Conservation (phyloP, 1,140 invertebrate genomes). For the Pararge aegeria region DNA sequence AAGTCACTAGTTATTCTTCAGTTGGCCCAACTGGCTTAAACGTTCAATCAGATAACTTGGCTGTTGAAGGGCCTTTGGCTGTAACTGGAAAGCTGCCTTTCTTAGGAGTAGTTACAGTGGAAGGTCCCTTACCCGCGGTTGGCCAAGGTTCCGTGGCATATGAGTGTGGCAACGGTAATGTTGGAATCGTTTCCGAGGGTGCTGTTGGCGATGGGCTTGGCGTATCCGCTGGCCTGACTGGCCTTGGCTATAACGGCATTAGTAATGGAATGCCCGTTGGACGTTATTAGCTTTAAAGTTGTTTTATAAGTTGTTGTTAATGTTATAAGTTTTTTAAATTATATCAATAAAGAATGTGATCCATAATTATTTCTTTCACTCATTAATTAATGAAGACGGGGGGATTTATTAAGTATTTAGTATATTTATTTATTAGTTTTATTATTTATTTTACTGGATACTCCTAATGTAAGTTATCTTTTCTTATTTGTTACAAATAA, state of each 20-base stretch:
- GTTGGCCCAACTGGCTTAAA: slow-evolving; percentile 32
- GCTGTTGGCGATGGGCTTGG: background rate
- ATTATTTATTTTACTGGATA: too few relatives aligned
- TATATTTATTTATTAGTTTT: too few relatives aligned
- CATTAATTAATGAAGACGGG: too few relatives aligned
- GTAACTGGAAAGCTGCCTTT: slow-evolving; percentile 46
- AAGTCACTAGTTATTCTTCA: slow-evolving; percentile 29
- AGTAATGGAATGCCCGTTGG: background rate
- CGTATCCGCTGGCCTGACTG: background rate
- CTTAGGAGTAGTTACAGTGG: slow-evolving; percentile 41
- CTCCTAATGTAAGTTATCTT: too few relatives aligned
- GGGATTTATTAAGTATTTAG: too few relatives aligned
- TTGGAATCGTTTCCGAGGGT: slow-evolving; percentile 35
- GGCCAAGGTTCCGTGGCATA: slow-evolving; percentile 38
- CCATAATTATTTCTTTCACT: background rate
- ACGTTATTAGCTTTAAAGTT: background rate
- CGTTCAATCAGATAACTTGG: slow-evolving; percentile 33
- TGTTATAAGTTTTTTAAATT: background rate
- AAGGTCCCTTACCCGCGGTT: slow-evolving; percentile 37
- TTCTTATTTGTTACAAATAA: too few relatives aligned
- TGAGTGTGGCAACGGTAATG: slow-evolving; percentile 38
- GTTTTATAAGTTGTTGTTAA: background rate
- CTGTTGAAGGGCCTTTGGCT: slow-evolving; percentile 36
- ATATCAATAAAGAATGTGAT: background rate
- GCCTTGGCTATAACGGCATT: slow-evolving; percentile 3